phyloP scores from a whole-genome alignment of 2,113 vertebrate genomes.

The Ellobius talpinus region DNA sequence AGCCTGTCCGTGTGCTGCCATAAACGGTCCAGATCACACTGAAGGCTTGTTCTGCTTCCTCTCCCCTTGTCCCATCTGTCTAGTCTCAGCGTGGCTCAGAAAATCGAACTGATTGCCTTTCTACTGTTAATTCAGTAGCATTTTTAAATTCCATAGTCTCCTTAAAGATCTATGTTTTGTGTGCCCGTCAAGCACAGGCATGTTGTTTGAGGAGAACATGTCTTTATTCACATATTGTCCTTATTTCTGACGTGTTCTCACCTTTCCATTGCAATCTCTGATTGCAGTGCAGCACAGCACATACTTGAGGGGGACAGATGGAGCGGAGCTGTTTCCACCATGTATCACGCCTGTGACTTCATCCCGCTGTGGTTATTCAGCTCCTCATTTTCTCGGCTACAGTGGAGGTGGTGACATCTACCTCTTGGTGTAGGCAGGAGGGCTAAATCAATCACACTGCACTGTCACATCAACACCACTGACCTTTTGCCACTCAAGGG shows the following conservation, averaged over 20 bases:
- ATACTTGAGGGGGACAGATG: background rate
- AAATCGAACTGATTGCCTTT: conserved; percentile 54
- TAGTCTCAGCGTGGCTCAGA: background rate
- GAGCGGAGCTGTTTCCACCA: background rate
- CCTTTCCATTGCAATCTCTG: background rate
- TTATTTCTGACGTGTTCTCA: background rate
- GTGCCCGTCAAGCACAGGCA: background rate
- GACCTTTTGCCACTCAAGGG: background rate
- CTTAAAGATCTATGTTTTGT: conserved; percentile 1
- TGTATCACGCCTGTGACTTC: conserved; percentile 6
- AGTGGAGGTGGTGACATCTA: background rate
- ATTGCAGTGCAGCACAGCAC: background rate
- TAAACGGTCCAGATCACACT: conserved; percentile 33
- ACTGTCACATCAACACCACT: background rate
- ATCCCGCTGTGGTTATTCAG: background rate
- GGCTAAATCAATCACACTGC: background rate
- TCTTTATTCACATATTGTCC: conserved; percentile 33
- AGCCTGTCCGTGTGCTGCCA: background rate
- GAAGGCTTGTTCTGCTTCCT: conserved; percentile 31
- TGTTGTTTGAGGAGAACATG: background rate
- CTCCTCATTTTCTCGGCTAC: conserved; percentile 34
- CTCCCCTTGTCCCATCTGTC: conserved; percentile 58
- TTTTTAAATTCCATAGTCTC: conserved; percentile 54
- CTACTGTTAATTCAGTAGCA: background rate
- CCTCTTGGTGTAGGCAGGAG: background rate